Base-by-base conservation (phyloP, 2,113 vertebrate species). In the Macrotis lagotis region DNA sequence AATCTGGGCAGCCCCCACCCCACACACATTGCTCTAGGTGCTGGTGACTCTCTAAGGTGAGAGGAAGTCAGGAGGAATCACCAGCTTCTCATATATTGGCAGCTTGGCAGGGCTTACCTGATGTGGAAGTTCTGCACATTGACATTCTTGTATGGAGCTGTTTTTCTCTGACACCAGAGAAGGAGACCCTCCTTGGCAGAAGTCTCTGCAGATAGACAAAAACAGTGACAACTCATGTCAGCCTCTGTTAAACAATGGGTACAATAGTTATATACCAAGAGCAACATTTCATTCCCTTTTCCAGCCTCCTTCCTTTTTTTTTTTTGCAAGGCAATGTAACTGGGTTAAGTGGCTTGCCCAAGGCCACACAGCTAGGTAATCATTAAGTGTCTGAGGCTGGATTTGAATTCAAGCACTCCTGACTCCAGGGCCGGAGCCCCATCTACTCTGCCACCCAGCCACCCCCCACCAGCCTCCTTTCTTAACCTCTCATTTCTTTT, bases 51-150 rank as follows among this genome's bases (percentile, higher is more conserved):
- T 53, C 25, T 53, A 19, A 53, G 8, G 52, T 53, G 25, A 8
- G 8, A 26, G 52, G 25, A 8, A 53, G 52, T 25, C 52, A 8
- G 25, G 6, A 25, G 52, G n/a, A n/a, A n/a, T n/a, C 52, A 53
- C 52, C 52, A 50, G 48, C 48, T 37, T 8, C 11, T 92, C 74
- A 88, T 7, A 59, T n/a, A n/a, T n/a, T n/a, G n/a, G n/a, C n/a
- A n/a, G n/a, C n/a, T n/a, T n/a, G n/a, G n/a, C n/a, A 25, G 94
- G 55, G 0, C 52, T 92, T 25, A 99, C 99, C 99, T 99, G 97
- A 99, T 99, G 98, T 99, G 99, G 99, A 99, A 99, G 98, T 99
- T 99, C 98, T 99, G 99, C 48, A 99, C 99, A 0, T 99, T 99
- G 98, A 99, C 99, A 0, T 99, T 99, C 98, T 99, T 99, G 97